Evolutionary conservation across 2,797 vertebrate genomes (phyloP).

Genomic region (Tiaroga cobitis): DNA sequence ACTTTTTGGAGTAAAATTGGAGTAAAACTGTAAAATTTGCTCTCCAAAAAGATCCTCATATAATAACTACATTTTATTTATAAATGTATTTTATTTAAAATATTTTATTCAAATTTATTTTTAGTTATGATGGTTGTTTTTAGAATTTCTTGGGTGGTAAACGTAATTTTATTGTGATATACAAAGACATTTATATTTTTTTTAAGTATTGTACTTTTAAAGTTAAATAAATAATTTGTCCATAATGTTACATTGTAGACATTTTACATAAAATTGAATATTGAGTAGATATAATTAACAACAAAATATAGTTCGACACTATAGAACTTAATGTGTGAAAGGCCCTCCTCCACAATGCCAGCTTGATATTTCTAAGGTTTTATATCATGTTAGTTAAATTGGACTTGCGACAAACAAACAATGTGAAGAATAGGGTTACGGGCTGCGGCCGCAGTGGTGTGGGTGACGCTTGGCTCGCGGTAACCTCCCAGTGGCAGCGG

Average conservation of each 20-base stretch:
- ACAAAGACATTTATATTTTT: background rate
- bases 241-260: background rate
- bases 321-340: conserved; percentile 54
- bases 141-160: background rate
- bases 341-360: conserved; percentile 45
- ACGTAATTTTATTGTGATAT: background rate
- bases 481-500: conserved; percentile 56
- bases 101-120: background rate
- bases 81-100: background rate
- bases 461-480: conserved; percentile 39
- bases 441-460: conserved; percentile 26
- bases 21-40: no score
- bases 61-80: background rate
- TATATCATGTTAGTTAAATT: conserved; percentile 61
- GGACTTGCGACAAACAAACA: conserved; percentile 65
- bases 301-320: background rate
- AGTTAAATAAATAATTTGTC: background rate
- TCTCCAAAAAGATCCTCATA: no score
- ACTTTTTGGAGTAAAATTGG: background rate
- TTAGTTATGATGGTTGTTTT: background rate
- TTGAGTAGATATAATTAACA: conserved; percentile 7
- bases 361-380: conserved; percentile 55
- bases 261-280: background rate
- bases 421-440: conserved; percentile 58
- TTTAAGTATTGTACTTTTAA: background rate